Evolutionary conservation across 2,113 vertebrate genomes (phyloP).

Genomic region (Macquaria ambigua): DNA sequence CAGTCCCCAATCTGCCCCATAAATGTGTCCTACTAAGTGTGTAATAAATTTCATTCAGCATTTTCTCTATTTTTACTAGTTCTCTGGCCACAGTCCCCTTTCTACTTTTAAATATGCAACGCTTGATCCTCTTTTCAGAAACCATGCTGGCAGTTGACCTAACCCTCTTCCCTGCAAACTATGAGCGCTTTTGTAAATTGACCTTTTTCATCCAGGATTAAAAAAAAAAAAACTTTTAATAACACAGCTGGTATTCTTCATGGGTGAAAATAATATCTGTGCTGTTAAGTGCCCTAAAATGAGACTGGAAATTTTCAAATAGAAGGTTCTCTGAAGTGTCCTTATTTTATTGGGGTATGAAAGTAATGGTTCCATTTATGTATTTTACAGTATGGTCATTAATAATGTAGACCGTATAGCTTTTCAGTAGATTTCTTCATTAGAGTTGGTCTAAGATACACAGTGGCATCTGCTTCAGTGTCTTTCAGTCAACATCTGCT

Average conservation of each 20-base stretch:
- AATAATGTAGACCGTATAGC: background rate
- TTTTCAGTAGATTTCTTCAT: conserved; percentile 20
- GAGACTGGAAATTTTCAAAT: background rate
- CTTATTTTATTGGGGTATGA: background rate
- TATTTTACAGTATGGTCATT: conserved; percentile 17
- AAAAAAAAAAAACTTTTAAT: conserved; percentile 17
- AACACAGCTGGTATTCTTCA: conserved; percentile 25
- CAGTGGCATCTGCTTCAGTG: conserved; percentile 12
- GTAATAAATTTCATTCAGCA: conserved; percentile 22
- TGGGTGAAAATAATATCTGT: conserved; percentile 25
- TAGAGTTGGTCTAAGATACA: conserved; percentile 13
- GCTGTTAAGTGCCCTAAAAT: background rate
- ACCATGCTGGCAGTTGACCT: conserved; percentile 60
- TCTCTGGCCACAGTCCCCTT: background rate
- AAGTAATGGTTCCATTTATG: background rate
- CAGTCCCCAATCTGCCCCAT: background rate
- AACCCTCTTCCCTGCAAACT: conserved; percentile 41
- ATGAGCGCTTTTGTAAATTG: conserved; percentile 28
- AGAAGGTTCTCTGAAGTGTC: background rate
- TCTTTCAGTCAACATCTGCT: conserved; percentile 44
- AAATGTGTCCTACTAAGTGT: conserved; percentile 6
- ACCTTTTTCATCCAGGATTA: conserved; percentile 43
- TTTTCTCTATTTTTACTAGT: conserved; percentile 21
- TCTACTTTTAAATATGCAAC: conserved; percentile 37
- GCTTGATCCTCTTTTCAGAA: conserved; percentile 44